Conservation (phyloP, 2,888 invertebrate species). For the Synanthedon tipuliformis region DNA sequence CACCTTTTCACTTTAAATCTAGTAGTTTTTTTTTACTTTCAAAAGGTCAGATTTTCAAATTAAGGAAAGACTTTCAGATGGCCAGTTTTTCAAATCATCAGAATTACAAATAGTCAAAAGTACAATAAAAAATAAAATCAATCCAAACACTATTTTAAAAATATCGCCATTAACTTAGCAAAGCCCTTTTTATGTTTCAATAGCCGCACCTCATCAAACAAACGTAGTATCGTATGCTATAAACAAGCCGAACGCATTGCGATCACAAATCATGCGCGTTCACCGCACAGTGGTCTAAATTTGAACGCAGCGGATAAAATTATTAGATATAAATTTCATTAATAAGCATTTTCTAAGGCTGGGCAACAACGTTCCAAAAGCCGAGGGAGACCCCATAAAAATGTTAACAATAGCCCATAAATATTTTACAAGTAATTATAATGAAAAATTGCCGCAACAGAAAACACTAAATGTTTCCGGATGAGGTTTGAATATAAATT, state of each 20-base stretch:
- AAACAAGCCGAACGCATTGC: not conserved
- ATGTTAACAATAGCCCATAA: conserved; percentile 51
- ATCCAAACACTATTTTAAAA: too few relatives aligned
- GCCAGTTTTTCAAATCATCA: too few relatives aligned
- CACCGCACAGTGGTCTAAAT: conserved; percentile 16
- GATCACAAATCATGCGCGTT: conserved; percentile 17
- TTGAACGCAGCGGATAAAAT: conserved; percentile 29
- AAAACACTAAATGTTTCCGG: conserved; percentile 48
- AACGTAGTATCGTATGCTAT: not conserved
- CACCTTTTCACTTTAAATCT: too few relatives aligned
- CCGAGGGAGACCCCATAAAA: conserved; percentile 34
- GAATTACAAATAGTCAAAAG: too few relatives aligned
- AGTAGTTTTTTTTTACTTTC: too few relatives aligned
- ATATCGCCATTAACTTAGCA: too few relatives aligned
- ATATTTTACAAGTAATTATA: conserved; percentile 61
- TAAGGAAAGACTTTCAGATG: too few relatives aligned
- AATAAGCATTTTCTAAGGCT: conserved; percentile 19
- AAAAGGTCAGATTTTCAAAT: too few relatives aligned
- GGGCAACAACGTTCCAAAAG: conserved; percentile 15
- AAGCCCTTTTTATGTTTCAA: too few relatives aligned
- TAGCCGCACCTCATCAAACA: not conserved
- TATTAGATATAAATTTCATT: conserved; percentile 45
- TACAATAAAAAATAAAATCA: too few relatives aligned
- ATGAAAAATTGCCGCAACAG: conserved; percentile 41
- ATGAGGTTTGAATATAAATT: conserved; percentile 36